Conservation (phyloP, 1,140 invertebrate genomes). For the Phymorhynchus buccinoides region DNA sequence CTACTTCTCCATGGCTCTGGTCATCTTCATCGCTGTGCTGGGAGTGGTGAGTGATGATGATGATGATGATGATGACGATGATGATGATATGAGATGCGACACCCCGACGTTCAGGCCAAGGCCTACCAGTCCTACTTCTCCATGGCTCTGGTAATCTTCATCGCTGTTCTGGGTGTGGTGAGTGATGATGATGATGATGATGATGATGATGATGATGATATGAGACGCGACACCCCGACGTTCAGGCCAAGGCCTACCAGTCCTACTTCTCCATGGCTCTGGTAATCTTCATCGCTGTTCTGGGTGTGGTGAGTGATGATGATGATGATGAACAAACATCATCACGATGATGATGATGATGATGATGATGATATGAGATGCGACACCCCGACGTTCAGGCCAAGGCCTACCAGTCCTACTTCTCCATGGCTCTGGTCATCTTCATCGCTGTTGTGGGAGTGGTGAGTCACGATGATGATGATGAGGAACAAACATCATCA, state of each 20-base stretch:
- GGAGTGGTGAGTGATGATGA: slow-evolving; percentile 82
- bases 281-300: slow-evolving; percentile 86
- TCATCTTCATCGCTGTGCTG: slow-evolving; percentile 86
- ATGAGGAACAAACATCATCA: too few relatives aligned
- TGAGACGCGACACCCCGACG: slow-evolving; percentile 91
- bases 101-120: slow-evolving; percentile 91
- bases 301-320: slow-evolving; percentile 83
- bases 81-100: slow-evolving; percentile 91
- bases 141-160: slow-evolving; percentile 85
- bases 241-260: slow-evolving; percentile 87
- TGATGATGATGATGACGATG: too few relatives aligned
- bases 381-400: slow-evolving; percentile 93
- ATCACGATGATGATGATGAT: too few relatives aligned
- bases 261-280: slow-evolving; percentile 86
- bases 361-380: too few relatives aligned
- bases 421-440: slow-evolving; percentile 85
- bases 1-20: slow-evolving; percentile 84
- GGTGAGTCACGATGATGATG: too few relatives aligned
- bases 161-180: slow-evolving; percentile 86
- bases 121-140: slow-evolving; percentile 87
- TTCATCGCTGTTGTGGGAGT: slow-evolving; percentile 88
- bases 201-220: too few relatives aligned
- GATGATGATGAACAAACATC: too few relatives aligned
- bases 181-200: too few relatives aligned
- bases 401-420: slow-evolving; percentile 86